phyloP scores from a whole-genome alignment of 35 echinoderm and acorn worm genomes.

The Ptychodera flava region DNA sequence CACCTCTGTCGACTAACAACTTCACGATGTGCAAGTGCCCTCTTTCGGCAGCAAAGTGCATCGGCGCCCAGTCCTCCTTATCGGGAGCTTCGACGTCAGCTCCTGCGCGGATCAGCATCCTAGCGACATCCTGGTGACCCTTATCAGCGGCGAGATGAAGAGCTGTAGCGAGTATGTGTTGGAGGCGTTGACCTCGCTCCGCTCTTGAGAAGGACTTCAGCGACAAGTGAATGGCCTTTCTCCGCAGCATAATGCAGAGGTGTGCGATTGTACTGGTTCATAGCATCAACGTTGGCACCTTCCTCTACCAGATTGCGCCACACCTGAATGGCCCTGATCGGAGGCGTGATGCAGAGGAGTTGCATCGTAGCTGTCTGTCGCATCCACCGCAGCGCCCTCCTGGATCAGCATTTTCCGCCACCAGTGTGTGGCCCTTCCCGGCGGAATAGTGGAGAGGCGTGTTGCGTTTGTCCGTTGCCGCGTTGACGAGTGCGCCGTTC shows the following conservation, averaged over 20 bases:
- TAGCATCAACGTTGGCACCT: conserved; percentile 47
- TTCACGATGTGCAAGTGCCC: conserved; percentile 43
- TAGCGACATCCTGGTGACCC: conserved; percentile 50
- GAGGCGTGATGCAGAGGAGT: conserved; percentile 66
- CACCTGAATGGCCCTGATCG: conserved; percentile 28
- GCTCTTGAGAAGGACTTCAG: conserved; percentile 55
- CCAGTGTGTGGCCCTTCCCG: not conserved
- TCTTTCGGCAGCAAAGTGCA: conserved; percentile 69
- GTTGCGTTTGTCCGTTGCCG: conserved; percentile 69
- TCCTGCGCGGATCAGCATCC: not conserved
- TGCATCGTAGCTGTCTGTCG: conserved; percentile 28
- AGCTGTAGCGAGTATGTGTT: conserved; percentile 36
- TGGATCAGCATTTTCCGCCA: conserved; percentile 27
- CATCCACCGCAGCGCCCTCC: conserved; percentile 12
- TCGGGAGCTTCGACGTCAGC: not conserved
- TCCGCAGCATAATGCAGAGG: conserved; percentile 78
- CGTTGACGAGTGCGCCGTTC: conserved; percentile 25
- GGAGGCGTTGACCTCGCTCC: conserved; percentile 55
- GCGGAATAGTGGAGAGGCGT: conserved; percentile 7
- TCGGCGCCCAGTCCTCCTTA: conserved; percentile 64
- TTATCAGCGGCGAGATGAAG: conserved; percentile 72
- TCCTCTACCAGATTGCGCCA: conserved; percentile 28
- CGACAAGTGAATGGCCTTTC: conserved; percentile 51
- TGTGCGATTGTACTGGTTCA: conserved; percentile 78
- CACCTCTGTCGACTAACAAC: conserved; percentile 40